Conservation (phyloP, 2,888 invertebrate species). For the Imbricaverruca yamaguchii region DNA sequence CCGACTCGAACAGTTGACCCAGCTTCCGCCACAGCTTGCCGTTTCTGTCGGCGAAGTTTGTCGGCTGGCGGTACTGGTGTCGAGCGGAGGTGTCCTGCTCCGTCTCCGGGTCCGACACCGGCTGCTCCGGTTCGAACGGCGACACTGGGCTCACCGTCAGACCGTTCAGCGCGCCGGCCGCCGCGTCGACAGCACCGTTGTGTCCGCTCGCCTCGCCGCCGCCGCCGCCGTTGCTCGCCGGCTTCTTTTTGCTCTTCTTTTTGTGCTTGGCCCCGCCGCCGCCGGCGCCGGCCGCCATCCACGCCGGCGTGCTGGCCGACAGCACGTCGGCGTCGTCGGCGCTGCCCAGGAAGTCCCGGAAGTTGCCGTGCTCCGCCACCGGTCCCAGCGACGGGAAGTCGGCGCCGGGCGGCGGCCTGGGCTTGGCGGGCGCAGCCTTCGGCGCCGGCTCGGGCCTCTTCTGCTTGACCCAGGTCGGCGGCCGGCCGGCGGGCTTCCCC, state of each 20-base stretch:
- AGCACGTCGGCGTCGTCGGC: constrained; percentile 49
- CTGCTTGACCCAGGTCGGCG: neutral
- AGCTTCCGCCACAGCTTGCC: neutral
- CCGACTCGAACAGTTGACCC: neutral
- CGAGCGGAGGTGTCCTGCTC: neutral
- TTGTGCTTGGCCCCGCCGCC: neutral
- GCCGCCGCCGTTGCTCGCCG: neutral
- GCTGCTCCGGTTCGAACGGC: neutral
- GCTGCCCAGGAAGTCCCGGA: constrained; percentile 58
- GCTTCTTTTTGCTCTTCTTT: constrained; percentile 4
- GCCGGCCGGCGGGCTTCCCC: neutral
- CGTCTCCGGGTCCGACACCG: neutral
- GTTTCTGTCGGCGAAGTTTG: neutral
- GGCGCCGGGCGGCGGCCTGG: constrained; percentile 43
- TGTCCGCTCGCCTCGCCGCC: neutral
- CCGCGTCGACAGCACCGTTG: neutral
- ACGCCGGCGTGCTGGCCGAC: neutral
- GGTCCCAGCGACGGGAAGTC: constrained; percentile 56
- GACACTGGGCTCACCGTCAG: neutral
- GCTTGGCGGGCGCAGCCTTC: constrained; percentile 43
- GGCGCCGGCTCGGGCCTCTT: constrained; percentile 49
- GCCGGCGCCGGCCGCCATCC: neutral
- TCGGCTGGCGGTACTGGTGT: neutral
- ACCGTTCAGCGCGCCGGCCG: neutral
- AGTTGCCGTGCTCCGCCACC: constrained; percentile 52